Evolutionary conservation across 1,140 invertebrate genomes (phyloP).

Genomic region (Achroia grisella): DNA sequence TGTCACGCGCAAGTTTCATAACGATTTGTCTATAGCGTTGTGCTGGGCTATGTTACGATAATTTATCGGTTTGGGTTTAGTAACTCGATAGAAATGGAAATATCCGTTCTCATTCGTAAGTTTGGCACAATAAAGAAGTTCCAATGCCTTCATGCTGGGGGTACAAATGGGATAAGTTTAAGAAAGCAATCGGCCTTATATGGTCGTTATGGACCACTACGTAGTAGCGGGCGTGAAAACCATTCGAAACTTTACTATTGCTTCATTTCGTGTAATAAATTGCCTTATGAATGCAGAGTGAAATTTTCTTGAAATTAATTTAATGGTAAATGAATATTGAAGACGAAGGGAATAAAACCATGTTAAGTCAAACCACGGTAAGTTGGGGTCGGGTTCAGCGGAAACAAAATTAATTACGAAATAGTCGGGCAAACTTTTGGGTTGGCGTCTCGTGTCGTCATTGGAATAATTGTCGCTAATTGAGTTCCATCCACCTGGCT

Average conservation of each 20-base stretch:
- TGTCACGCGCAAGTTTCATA: constrained; percentile 35
- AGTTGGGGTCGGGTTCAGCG: constrained; percentile 17
- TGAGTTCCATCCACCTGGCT: constrained; percentile 42
- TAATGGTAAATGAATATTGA: constrained; percentile 20
- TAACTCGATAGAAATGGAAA: constrained; percentile 63
- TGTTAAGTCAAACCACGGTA: constrained; percentile 16
- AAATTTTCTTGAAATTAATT: constrained; percentile 17
- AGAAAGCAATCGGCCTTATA: constrained; percentile 69
- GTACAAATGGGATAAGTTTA: constrained; percentile 67
- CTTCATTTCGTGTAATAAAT: constrained; percentile 42
- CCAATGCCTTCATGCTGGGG: constrained; percentile 43
- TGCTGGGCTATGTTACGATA: constrained; percentile 22
- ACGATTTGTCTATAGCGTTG: constrained; percentile 24
- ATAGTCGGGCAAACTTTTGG: constrained; percentile 51
- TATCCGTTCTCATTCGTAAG: constrained; percentile 51
- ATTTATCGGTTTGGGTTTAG: constrained; percentile 41
- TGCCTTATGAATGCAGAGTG: neutral
- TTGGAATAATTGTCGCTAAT: constrained; percentile 42
- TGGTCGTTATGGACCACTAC: constrained; percentile 63
- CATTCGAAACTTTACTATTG: constrained; percentile 59
- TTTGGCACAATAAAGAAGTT: constrained; percentile 66
- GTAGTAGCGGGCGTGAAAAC: constrained; percentile 51
- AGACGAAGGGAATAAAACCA: constrained; percentile 9
- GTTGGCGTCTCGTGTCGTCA: constrained; percentile 34
- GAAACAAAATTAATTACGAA: constrained; percentile 57